Base-by-base conservation (phyloP, 1,140 invertebrate genomes). In the Tetramorium parvispinum region DNA sequence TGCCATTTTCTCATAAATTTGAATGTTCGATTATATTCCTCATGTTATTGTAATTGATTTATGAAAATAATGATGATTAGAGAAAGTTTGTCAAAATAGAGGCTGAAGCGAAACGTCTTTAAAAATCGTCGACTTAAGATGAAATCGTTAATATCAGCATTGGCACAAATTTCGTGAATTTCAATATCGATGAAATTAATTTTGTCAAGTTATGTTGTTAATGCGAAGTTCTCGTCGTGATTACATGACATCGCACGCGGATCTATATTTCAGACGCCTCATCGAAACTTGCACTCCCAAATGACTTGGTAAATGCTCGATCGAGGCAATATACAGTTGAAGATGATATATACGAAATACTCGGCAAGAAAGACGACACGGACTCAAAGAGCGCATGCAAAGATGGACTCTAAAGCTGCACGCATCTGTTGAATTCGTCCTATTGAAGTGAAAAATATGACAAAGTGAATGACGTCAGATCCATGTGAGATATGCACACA, bases 191-290 rank as follows among this genome's bases (percentile, higher is more conserved):
- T 43, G 24, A 5, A 57, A 18, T 46, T 21, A 71, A 59, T 73
- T 73, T 82, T 71, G 40, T 32, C 24, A 73, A 82, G 43, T 73
- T 82, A 73, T 18, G 46, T 73, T 82, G 40, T 82, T 57, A 82
- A 46, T 40, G 18, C 18, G 18, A 40, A 82, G 59, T 59, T 82
- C 40, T 68, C 24, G 40, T 40, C 24, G 66, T 51, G 46, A 81
- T 81, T 81, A 68, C 61, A 24, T 51, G 61, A 16, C 32, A 32
- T 59, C 11, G 59, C 61, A 53, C 32, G 18, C 18, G 13, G 21
- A 81, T 81, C n/a, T 68, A 32, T 73, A 82, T 73, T 73, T 27
- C 11, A 73, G n/a, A 73, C 24, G 27, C 46, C 16, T 70, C 32
- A 13, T 65, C 18, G 59, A 37, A 11, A 21, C 40, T 49, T 66